These are phyloP conservation scores for Varanus salvator DNA, from an alignment of 2,113 vertebrate genomes.

Conservation along the genomic window DNA sequence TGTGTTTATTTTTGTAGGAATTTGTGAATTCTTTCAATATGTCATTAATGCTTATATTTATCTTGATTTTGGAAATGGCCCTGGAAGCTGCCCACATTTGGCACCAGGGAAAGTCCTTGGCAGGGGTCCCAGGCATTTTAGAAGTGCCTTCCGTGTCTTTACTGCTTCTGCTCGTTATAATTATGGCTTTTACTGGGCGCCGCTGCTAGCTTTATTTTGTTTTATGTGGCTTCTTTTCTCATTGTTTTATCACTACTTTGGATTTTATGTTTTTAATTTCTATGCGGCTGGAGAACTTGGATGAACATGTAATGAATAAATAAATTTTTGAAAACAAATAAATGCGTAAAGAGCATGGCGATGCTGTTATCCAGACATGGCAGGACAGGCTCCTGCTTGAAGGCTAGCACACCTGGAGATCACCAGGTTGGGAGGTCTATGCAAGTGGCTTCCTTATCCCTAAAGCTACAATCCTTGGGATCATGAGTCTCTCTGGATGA, in stretches of 20 bases:
- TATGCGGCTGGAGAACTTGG: neutral
- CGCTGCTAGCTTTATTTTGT: neutral
- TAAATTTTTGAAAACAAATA: neutral
- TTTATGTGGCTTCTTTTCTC: neutral
- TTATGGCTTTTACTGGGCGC: neutral
- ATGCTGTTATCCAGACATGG: neutral
- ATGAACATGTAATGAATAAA: no score
- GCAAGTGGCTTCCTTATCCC: neutral
- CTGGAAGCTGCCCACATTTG: neutral
- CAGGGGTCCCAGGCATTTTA: neutral
- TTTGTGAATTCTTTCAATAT: slow-evolving; percentile 6
- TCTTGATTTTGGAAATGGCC: neutral
- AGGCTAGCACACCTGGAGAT: no score
- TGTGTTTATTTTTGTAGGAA: neutral
- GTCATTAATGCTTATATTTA: neutral
- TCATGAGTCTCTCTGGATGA: neutral
- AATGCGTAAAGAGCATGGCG: neutral
- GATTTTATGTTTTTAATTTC: slow-evolving; percentile 4
- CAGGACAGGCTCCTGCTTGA: neutral
- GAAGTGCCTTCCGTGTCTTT: neutral
- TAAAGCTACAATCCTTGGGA: neutral
- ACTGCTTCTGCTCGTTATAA: neutral
- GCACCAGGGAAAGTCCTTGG: neutral
- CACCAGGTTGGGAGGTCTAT: neutral
- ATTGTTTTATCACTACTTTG: neutral